phyloP scores from a whole-genome alignment of 2,113 vertebrate genomes.

The Tylochromis polylepis region DNA sequence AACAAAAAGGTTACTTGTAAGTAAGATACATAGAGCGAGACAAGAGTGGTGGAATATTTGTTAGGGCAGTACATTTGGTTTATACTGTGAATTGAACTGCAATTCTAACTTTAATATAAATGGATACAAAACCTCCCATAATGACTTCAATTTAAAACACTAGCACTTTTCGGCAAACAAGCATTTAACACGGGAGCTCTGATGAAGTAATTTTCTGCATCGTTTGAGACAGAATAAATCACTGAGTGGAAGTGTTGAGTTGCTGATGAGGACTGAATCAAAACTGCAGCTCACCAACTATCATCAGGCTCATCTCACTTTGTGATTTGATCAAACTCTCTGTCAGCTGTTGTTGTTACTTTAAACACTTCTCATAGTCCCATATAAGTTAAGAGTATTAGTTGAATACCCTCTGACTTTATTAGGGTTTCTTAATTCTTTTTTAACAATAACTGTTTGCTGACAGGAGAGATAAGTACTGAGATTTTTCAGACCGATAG shows the following conservation, averaged over 20 bases:
- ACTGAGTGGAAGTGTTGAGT: slow-evolving; percentile 9
- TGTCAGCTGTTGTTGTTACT: slow-evolving; percentile 5
- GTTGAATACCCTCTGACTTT: neutral
- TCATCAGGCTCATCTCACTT: neutral
- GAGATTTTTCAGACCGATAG: neutral
- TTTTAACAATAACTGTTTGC: neutral
- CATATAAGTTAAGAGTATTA: neutral
- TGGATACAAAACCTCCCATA: neutral
- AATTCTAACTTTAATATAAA: slow-evolving; percentile 4
- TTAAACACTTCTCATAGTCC: neutral
- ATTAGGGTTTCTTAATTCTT: neutral
- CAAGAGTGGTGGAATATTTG: neutral
- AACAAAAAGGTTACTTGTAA: neutral
- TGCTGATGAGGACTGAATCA: neutral
- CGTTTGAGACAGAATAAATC: slow-evolving; percentile 47
- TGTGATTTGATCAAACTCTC: neutral
- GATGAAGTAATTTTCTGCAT: slow-evolving; percentile 62
- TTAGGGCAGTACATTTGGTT: neutral
- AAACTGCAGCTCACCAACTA: slow-evolving; percentile 1
- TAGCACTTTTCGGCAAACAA: slow-evolving; percentile 38
- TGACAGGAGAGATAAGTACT: neutral
- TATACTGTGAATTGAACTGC: neutral
- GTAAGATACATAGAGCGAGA: neutral
- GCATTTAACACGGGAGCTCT: slow-evolving; percentile 34
- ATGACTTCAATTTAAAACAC: slow-evolving; percentile 29